These are phyloP conservation scores for Phortica variegata DNA, from an alignment of 1,140 invertebrate species.

Conservation along the genomic window DNA sequence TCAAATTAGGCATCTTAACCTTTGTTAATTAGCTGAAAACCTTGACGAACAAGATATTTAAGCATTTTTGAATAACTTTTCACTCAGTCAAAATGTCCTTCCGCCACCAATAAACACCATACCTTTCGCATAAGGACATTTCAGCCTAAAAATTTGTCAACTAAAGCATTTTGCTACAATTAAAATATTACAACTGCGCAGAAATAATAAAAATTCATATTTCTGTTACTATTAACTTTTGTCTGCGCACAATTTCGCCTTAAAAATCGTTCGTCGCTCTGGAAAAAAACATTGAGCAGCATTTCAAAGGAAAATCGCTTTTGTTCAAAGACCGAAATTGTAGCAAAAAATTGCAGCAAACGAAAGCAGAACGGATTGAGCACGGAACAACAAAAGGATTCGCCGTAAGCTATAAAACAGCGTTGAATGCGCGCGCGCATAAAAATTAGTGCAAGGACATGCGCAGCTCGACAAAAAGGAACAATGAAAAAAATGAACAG, in stretches of 20 bases:
- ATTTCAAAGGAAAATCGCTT: no score
- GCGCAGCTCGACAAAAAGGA: no score
- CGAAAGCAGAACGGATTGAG: conserved; percentile 26
- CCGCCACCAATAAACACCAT: conserved; percentile 9
- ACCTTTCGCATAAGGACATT: conserved; percentile 9
- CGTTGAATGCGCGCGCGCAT: no score
- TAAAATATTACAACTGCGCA: conserved; percentile 53
- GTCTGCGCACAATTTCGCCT: no score
- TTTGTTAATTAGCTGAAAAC: conserved; percentile 32
- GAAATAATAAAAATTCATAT: conserved; percentile 39
- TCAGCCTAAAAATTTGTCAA: conserved; percentile 9
- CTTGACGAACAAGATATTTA: conserved; percentile 22
- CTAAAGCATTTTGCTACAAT: conserved; percentile 34
- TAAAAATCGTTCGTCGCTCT: no score
- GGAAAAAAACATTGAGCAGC: no score
- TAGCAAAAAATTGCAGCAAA: conserved; percentile 41
- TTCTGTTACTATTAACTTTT: no score
- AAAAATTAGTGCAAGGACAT: no score
- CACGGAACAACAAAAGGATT: conserved; percentile 25
- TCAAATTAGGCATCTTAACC: conserved; percentile 41
- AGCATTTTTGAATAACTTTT: conserved; percentile 12
- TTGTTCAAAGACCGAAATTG: conserved; percentile 8
- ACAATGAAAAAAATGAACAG: no score
- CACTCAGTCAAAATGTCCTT: conserved; percentile 39
- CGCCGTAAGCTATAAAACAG: no score